Evolutionary conservation across 37 sponge, comb jelly and placozoan species (phyloP).

Genomic region (Tethya wilhelma): DNA sequence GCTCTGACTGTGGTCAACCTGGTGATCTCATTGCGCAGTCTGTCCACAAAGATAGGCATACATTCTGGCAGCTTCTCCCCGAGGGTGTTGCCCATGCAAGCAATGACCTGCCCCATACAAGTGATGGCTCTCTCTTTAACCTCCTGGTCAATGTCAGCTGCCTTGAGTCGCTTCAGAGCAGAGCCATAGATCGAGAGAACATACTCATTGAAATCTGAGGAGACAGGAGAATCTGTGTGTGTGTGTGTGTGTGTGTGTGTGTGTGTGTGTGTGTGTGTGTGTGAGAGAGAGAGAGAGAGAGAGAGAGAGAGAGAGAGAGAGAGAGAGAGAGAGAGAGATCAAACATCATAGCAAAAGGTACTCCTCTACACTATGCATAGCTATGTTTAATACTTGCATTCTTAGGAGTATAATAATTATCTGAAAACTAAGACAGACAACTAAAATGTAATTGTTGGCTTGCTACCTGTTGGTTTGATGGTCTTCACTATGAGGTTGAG

Average conservation of each 20-base stretch:
- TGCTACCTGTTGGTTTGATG: constrained; percentile 74
- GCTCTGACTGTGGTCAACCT: constrained; percentile 93
- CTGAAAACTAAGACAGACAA: too few relatives aligned
- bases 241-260: too few relatives aligned
- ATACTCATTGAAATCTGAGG: constrained; percentile 36
- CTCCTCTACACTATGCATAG: too few relatives aligned
- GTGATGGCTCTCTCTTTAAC: constrained; percentile 99
- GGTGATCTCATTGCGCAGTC: constrained; percentile 96
- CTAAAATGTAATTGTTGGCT: too few relatives aligned
- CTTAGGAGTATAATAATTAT: too few relatives aligned
- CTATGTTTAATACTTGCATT: too few relatives aligned
- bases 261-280: too few relatives aligned
- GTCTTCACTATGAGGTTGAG: constrained; percentile 85
- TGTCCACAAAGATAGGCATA: constrained; percentile 90
- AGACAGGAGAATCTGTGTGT: constrained; percentile 1
- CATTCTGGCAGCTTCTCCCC: constrained; percentile 68
- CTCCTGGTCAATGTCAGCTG: constrained; percentile 98
- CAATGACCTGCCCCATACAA: constrained; percentile 94
- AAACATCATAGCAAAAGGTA: too few relatives aligned
- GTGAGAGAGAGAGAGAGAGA: too few relatives aligned
- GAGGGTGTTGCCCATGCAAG: constrained; percentile 81
- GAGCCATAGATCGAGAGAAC: constrained; percentile 52
- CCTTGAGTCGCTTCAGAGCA: constrained; percentile 85
- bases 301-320: too few relatives aligned
- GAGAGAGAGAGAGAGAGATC: too few relatives aligned